Base-by-base conservation (phyloP, 2,888 invertebrate genomes). In the Serripes groenlandicus region DNA sequence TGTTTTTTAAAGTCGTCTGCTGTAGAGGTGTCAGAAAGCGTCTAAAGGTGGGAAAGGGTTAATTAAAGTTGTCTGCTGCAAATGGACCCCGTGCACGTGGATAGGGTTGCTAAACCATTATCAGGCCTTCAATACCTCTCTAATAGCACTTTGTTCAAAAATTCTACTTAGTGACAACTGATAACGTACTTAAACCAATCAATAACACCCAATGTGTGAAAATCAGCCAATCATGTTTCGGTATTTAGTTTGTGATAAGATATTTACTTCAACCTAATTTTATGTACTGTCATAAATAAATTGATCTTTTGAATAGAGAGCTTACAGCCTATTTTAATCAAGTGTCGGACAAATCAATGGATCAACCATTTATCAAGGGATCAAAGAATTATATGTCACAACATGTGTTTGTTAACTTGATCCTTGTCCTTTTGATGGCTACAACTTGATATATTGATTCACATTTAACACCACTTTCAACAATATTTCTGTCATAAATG, bases 251-350 rank as follows among this genome's bases (percentile, higher is more conserved):
- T 42, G n/a, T 66, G 66, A 66, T 66, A 66, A 66, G 42, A 66
- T 66, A 42, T 66, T 23, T 37, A 66, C 66, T 66, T 66, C 23
- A 42, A 42, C 26, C 66, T 28, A 35, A 42, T 66, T 66, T 66
- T 66, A 66, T 66, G 42, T 37, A 66, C 66, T 28, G 66, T 66
- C 66, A 66, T 66, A 66, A 66, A 66, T 26, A 66, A 66, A 66
- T 32, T 11, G 35, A 37, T 42, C 42, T 26, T 66, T 42, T 66
- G 66, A 66, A 66, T 66, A 3, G 1, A 18, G 15, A 42, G 42
- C 18, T 66, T 26, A 66, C 66, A 35, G 37, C 9, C 66, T 37
- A 66, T 66, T 66, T 66, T 66, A 42, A 42, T 66, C 66, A 66
- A 66, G 66, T 66, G 66, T 66, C 42, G 26, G 26, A 28, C 66